Percentiles rank a stretch among this genome's conserved stretches.
These are phyloP conservation scores for Lophura nycthemera DNA, from an alignment of 2,113 vertebrate species.

Conservation along the genomic window DNA sequence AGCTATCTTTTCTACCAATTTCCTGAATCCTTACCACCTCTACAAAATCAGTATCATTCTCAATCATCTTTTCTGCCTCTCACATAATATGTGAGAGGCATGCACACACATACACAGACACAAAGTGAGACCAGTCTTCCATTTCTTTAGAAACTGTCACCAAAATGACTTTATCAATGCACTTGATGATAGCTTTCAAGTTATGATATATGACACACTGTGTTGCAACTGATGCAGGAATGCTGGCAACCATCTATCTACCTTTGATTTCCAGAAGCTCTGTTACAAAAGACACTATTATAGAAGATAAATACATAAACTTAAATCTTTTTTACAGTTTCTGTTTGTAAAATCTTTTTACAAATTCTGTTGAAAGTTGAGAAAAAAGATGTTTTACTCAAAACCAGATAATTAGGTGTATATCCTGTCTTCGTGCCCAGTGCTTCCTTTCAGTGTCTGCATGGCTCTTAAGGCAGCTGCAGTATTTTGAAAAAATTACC, in stretches of 20 bases:
- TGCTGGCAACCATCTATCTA: slow-evolving; percentile 5
- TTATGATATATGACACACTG: neutral
- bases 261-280: slow-evolving; percentile 22
- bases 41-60: neutral
- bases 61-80: neutral
- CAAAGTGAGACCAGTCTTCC: neutral
- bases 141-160: slow-evolving; percentile 3
- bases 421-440: rapidly evolving
- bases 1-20: neutral
- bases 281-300: neutral
- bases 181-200: slow-evolving; percentile 31
- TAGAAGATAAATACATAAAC: neutral
- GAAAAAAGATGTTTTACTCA: neutral
- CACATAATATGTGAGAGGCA: neutral
- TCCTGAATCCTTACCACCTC: neutral
- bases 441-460: neutral
- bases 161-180: neutral
- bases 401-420: neutral
- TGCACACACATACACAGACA: neutral
- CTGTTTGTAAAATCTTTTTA: too few species aligned
- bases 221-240: neutral
- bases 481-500: neutral
- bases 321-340: neutral
- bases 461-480: neutral
- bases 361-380: neutral